phyloP scores from a whole-genome alignment of 2,888 invertebrate genomes.

The Oxycera nigricornis region DNA sequence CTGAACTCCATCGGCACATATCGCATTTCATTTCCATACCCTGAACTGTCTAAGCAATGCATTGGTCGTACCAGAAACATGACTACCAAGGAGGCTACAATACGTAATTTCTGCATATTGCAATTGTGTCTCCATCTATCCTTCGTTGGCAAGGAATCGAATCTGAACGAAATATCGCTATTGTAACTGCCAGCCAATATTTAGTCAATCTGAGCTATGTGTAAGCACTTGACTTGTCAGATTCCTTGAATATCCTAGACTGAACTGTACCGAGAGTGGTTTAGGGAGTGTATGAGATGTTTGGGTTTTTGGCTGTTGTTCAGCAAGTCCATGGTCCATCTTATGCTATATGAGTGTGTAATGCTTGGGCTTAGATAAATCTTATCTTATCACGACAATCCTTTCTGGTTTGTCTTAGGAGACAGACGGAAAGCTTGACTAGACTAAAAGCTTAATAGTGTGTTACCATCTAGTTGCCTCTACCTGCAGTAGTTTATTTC shows the following conservation, averaged over 20 bases:
- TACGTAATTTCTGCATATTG: constrained; percentile 13
- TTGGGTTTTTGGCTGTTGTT: neutral
- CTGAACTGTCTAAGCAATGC: neutral
- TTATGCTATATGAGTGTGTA: neutral
- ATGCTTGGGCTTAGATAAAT: constrained; percentile 28
- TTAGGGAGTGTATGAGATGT: neutral
- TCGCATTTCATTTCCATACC: constrained; percentile 15
- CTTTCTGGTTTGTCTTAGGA: constrained; percentile 25
- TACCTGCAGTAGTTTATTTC: no score
- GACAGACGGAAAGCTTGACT: neutral
- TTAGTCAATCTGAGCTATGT: constrained; percentile 38
- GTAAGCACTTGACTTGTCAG: constrained; percentile 39
- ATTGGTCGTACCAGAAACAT: no score
- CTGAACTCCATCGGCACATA: neutral
- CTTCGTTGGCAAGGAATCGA: constrained; percentile 1
- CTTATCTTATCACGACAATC: constrained; percentile 35
- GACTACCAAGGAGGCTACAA: neutral
- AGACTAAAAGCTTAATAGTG: neutral
- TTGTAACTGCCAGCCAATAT: constrained; percentile 34
- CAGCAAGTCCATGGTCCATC: neutral
- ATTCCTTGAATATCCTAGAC: constrained; percentile 30
- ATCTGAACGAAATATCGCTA: constrained; percentile 12
- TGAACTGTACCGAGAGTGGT: neutral
- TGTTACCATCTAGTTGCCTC: neutral
- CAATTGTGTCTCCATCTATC: constrained; percentile 16